These are phyloP conservation scores for Lasioglossum zephyrum DNA, from an alignment of 2,888 invertebrate species.

Conservation along the genomic window DNA sequence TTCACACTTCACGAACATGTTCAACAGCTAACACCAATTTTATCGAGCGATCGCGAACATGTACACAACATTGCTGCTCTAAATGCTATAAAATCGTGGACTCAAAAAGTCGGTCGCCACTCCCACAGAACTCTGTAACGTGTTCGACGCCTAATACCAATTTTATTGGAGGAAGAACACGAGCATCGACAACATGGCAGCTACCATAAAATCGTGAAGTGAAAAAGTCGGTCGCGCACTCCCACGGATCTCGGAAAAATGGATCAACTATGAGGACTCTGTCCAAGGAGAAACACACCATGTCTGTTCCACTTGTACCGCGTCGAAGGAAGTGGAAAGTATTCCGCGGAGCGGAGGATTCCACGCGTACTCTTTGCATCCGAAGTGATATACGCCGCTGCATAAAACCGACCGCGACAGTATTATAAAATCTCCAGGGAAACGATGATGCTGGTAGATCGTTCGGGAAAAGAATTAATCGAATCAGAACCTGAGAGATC, in stretches of 20 bases:
- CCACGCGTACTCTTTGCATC: background rate
- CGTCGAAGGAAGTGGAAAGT: conserved; percentile 1
- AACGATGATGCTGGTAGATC: background rate
- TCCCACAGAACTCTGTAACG: background rate
- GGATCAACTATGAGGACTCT: background rate
- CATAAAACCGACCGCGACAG: background rate
- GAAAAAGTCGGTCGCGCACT: background rate
- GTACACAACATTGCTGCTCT: background rate
- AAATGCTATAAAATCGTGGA: background rate
- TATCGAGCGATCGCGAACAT: background rate
- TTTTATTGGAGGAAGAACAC: background rate
- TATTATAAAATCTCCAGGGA: conserved; percentile 6
- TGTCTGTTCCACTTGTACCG: background rate
- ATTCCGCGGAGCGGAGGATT: background rate
- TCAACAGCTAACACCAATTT: background rate
- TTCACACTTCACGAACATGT: background rate
- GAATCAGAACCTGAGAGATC: background rate
- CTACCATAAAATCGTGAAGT: background rate
- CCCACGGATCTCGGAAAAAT: background rate
- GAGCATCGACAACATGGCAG: background rate
- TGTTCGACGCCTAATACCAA: background rate
- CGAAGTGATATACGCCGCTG: background rate
- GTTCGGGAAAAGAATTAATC: background rate
- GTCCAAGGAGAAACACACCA: background rate
- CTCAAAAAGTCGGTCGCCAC: background rate